Percentiles rank a stretch among this genome's conserved stretches.
Conservation (phyloP, 2,113 vertebrate genomes). For the Alethe castanea region DNA sequence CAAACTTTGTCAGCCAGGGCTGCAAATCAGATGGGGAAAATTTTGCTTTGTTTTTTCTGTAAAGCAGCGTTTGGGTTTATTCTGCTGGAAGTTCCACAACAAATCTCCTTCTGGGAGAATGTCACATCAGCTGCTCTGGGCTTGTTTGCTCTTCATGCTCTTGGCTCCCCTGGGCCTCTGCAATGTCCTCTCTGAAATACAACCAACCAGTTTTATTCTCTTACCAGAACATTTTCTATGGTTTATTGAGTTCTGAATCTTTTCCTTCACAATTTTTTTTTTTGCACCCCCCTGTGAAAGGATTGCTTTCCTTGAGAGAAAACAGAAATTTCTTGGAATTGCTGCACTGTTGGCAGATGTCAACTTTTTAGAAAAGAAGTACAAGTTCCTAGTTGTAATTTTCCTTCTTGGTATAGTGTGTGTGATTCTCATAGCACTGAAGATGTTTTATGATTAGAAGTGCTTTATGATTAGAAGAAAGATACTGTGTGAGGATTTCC, state of each 20-base stretch:
- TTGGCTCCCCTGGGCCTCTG: rapidly evolving
- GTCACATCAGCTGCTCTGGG: background rate
- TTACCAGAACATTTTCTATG: background rate
- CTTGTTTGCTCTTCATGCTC: rapidly evolving
- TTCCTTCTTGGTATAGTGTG: background rate
- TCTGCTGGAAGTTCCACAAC: background rate
- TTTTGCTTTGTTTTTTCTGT: background rate
- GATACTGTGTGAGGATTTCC: background rate
- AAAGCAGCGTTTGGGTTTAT: background rate
- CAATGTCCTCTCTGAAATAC: background rate
- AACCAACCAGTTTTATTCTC: background rate
- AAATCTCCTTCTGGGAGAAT: background rate
- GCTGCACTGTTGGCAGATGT: background rate
- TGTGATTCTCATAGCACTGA: background rate
- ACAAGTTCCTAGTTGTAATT: background rate
- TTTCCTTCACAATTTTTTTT: background rate
- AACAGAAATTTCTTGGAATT: background rate
- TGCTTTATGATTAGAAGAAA: background rate
- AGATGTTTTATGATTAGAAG: background rate
- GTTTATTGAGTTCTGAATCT: background rate
- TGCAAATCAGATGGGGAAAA: background rate
- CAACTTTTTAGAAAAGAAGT: background rate
- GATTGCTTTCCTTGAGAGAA: background rate
- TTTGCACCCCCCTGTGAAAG: background rate
- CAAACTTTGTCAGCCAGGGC: background rate